Conservation (phyloP, 2,113 vertebrate species). For the Sceloporus tristichus region DNA sequence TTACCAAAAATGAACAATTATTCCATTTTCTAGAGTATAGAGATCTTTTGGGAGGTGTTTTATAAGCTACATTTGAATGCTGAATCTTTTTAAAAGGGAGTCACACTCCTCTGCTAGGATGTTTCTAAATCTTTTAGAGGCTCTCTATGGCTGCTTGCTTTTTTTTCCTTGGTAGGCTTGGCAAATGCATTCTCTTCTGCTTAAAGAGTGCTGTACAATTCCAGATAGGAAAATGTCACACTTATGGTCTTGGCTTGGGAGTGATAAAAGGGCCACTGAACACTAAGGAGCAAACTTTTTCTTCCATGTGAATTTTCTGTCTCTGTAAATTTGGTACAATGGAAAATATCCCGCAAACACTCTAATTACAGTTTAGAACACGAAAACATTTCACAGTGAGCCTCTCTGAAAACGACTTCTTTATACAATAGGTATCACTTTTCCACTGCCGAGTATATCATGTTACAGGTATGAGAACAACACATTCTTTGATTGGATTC, state of each 20-base stretch:
- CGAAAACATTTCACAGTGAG: neutral
- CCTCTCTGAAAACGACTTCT: neutral
- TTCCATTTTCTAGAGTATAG: neutral
- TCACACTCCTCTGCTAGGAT: neutral
- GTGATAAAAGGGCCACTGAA: neutral
- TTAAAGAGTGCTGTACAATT: neutral
- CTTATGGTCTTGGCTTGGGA: neutral
- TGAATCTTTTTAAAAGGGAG: neutral
- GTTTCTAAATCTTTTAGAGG: neutral
- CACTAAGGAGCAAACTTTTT: neutral
- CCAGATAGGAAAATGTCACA: too few relatives aligned
- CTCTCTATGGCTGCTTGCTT: neutral
- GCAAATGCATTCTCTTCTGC: neutral
- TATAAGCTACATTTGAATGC: neutral
- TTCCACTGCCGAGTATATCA: neutral
- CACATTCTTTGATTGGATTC: constrained; percentile 4
- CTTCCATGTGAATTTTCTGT: neutral
- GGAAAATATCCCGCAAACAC: neutral
- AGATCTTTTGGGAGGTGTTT: neutral
- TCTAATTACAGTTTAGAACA: neutral
- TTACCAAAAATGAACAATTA: neutral
- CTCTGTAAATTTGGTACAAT: neutral
- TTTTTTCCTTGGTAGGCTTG: neutral
- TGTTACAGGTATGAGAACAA: constrained; percentile 27
- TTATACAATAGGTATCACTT: neutral